Evolutionary conservation across 2,113 vertebrate species (phyloP), one percentile per base, ranked within the genome.

Genomic region (Phrynocephalus versicolor): DNA sequence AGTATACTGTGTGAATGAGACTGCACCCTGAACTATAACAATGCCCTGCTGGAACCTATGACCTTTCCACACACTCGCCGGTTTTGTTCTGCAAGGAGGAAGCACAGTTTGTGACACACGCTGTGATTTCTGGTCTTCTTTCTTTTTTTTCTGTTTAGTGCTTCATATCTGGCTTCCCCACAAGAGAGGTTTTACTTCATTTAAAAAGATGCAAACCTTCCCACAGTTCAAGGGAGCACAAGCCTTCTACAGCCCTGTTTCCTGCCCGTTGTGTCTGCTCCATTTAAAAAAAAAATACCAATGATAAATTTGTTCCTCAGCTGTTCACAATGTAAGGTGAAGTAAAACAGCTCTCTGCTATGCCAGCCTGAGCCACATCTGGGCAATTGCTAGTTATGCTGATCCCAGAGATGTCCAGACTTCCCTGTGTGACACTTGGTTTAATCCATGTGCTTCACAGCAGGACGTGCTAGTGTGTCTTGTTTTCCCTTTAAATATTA

Each of bases 361-460:
- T 27, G 35, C 25, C 33, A 78, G 62, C 37, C 37, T n/a, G 57
- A 84, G 41, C 60, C 15, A 35, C 35, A 57, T 62, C 37, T 33
- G 3, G 65, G 25, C 58, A 79, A 72, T 14, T 58, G 15, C 21
- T 33, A 62, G 75, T 33, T 25, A 72, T 30, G 33, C 25, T 21
- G 62, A 62, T 12, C 37, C 79, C 75, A 45, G n/a, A 69, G 27
- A 33, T 69, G 15, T 84, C 74, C 19, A 60, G 37, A 79, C 79
- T 72, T 72, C 16, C 27, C 18, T 62, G 58, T 71, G 37, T 67
- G 55, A 67, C 37, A 69, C 60, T 69, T 35, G 3, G 69, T 82
- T 65, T 51, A 83, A 79, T 79, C 60, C 33, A 41, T 21, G 4
- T 79, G 45, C 80, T 85, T 88, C 45, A 79, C 58, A 14, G 27